Evolutionary conservation across 2,888 invertebrate species (phyloP), one percentile per base, ranked within the genome.

Genomic region (Punctoribates punctum): DNA sequence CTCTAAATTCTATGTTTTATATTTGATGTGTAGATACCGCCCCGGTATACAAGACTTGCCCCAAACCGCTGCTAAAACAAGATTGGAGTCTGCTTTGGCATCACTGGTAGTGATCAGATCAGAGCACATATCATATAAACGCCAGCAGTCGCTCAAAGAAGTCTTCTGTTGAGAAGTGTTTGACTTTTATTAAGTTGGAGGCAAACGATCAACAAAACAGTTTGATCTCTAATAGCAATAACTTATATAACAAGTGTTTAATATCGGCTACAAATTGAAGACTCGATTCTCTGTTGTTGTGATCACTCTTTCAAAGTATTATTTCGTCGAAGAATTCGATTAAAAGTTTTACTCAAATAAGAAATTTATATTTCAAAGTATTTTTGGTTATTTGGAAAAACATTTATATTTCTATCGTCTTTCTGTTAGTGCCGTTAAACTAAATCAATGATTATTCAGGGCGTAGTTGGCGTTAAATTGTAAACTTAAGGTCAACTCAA

Each of bases 391-490:
- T 54, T 54, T 20, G n/a, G 20, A 54, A 20, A 20, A 17, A 20
- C 17, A 54, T 54, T 20, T 20, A 20, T 54, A n/a, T 54, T 54
- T 17, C 25, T 57, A 57, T 57, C 57, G 23, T 23, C 54, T 15
- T 25, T 25, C 6, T 23, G 25, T 25, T 57, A 57, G 23, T 34
- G 65, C 65, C 65, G 65, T 65, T 34, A 27, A 65, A 65, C 65
- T 65, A 65, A 46, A 70, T 70, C 70, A 46, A 70, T 70, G 70
- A 70, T 70, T 70, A 70, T 70, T 70, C 70, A 46, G 70, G 70
- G 70, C 70, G 70, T 70, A 42, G 42, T 46, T 46, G 46, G 46
- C 70, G 70, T 70, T 70, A 70, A 42, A 46, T 70, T 70, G 46
- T 42, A 46, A 70, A 70, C 70, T 70, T 70, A 70, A 46, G 70